phyloP scores from a whole-genome alignment of 2,113 vertebrate genomes.

The Hymenochirus boettgeri region DNA sequence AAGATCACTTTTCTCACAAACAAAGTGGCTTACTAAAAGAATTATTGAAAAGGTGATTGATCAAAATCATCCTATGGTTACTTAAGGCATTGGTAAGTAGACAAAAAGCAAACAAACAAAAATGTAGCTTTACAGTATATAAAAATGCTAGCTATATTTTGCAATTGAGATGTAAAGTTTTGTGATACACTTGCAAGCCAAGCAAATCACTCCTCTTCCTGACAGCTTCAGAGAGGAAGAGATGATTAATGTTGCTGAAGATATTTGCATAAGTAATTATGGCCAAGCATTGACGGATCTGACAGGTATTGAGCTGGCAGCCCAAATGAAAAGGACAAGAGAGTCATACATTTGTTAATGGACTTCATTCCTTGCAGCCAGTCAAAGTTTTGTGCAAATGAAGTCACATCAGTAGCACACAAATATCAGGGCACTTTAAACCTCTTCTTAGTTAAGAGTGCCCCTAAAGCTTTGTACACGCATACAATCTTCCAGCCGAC shows the following conservation, averaged over 20 bases:
- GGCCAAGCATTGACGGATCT: slow-evolving; percentile 29
- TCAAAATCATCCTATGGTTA: too few relatives aligned
- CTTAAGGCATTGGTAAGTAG: too few relatives aligned
- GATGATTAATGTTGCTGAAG: slow-evolving; percentile 33
- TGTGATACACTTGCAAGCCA: not conserved
- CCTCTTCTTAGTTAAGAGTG: not conserved
- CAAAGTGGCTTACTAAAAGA: too few relatives aligned
- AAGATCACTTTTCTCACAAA: too few relatives aligned
- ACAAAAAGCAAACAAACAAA: too few relatives aligned
- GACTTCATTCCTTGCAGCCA: slow-evolving; percentile 22
- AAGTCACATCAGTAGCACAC: slow-evolving; percentile 10
- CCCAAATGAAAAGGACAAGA: slow-evolving; percentile 24
- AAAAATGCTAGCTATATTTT: too few relatives aligned
- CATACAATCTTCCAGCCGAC: too few relatives aligned
- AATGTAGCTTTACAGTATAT: too few relatives aligned
- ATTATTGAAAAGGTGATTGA: too few relatives aligned
- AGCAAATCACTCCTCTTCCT: slow-evolving; percentile 8
- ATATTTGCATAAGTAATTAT: slow-evolving; percentile 43
- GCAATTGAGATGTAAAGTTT: slow-evolving; percentile 11
- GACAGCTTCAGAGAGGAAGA: not conserved
- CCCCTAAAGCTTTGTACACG: slow-evolving; percentile 7
- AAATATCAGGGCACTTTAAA: slow-evolving; percentile 1
- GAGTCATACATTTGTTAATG: slow-evolving; percentile 5
- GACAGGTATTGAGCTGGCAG: slow-evolving; percentile 37
- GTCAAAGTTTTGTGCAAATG: slow-evolving; percentile 8